Percentiles rank a stretch among this genome's conserved stretches.
Evolutionary conservation across 64 coral and sea anemone species (phyloP).

Genomic region (Montipora foliosa): DNA sequence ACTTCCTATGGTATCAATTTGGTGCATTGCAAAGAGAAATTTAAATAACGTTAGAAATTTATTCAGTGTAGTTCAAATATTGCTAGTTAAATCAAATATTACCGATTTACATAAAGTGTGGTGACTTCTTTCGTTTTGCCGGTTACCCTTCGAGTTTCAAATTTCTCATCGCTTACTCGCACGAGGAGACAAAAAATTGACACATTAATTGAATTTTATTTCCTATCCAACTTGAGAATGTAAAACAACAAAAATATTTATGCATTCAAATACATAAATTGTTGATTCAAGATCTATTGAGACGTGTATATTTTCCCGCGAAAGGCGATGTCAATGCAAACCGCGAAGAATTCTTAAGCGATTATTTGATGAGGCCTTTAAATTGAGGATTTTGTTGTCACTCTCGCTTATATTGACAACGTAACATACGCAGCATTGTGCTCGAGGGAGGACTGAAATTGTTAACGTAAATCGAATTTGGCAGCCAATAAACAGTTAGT

Average conservation of each 20-base stretch:
- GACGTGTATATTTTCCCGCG: constrained; percentile 3
- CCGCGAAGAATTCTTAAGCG: constrained; percentile 46
- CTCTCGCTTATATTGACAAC: constrained; percentile 4
- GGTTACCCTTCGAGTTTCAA: no score
- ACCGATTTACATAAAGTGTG: constrained; percentile 21
- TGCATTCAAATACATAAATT: constrained; percentile 14
- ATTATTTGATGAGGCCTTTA: constrained; percentile 62
- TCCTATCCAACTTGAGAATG: constrained; percentile 9
- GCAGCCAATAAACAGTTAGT: constrained; percentile 44
- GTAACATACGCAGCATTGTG: neutral
- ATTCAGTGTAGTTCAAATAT: neutral
- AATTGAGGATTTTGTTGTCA: constrained; percentile 17
- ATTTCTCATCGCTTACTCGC: neutral
- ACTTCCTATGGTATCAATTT: neutral
- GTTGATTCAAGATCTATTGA: constrained; percentile 22
- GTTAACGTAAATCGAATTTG: constrained; percentile 24
- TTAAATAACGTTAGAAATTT: constrained; percentile 35
- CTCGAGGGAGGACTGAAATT: neutral
- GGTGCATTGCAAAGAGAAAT: neutral
- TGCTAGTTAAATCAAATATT: constrained; percentile 9
- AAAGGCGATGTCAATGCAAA: constrained; percentile 36
- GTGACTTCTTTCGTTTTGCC: neutral
- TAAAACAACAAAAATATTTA: constrained; percentile 12
- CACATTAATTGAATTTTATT: constrained; percentile 17
- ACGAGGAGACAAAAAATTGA: neutral